Conservation (phyloP, 92 coral and sea anemone species). For the Phenganax subtilis region DNA sequence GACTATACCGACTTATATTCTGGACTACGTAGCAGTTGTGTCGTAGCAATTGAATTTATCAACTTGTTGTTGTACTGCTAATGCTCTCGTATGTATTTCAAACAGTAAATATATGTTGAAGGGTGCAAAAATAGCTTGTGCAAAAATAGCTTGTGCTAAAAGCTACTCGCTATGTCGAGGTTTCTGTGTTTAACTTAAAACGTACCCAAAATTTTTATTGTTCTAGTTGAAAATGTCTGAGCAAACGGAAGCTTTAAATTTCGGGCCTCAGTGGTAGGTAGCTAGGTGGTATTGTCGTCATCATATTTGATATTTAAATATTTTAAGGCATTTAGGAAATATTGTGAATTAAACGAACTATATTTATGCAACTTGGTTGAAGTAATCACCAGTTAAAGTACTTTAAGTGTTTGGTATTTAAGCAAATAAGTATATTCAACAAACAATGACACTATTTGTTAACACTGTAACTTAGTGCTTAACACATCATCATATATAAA, state of each 20-base stretch:
- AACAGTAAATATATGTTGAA: background rate
- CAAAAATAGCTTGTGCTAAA: background rate
- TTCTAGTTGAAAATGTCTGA: slow-evolving; percentile 84
- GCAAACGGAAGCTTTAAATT: slow-evolving; percentile 64
- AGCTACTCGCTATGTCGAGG: background rate
- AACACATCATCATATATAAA: too few species aligned
- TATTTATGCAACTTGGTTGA: background rate
- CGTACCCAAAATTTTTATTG: background rate
- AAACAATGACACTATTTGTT: too few species aligned
- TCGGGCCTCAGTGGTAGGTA: slow-evolving; percentile 99
- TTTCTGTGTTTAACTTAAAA: slow-evolving; percentile 12
- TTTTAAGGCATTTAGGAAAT: background rate
- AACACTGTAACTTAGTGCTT: too few species aligned
- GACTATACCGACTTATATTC: background rate
- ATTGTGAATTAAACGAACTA: background rate
- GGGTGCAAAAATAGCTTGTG: slow-evolving; percentile 3
- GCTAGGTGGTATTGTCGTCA: slow-evolving; percentile 1
- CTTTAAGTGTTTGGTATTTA: too few species aligned
- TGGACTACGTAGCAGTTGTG: background rate
- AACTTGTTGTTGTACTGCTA: slow-evolving; percentile 7
- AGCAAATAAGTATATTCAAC: too few species aligned
- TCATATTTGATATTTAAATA: background rate
- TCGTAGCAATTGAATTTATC: background rate
- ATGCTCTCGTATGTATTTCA: background rate
- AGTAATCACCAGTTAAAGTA: background rate